Base-by-base conservation (phyloP, 2,888 invertebrate genomes). In the Polydesmus complanatus region DNA sequence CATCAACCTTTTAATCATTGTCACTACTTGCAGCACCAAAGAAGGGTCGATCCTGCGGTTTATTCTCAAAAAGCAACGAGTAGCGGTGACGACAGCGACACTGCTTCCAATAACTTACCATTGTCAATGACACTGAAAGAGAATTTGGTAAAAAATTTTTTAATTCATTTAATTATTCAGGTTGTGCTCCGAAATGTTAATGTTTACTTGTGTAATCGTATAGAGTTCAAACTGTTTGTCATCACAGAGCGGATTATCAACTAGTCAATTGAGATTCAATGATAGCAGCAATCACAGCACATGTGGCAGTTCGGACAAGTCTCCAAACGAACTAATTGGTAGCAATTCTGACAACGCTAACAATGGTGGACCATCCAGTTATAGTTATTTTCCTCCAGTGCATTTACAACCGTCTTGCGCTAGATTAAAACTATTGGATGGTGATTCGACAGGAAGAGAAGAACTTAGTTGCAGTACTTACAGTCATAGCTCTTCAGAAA, bases 341-440 rank as follows among this genome's bases (percentile, higher is more conserved):
- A n/a, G n/a, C n/a, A n/a, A n/a, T n/a, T n/a, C n/a, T n/a, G n/a
- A n/a, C n/a, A 19, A 19, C 19, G n/a, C 11, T 19, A 21, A n/a
- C n/a, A 51, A n/a, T 51, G 56, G 27, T 18, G 37, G 37, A 2
- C 14, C 3, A 19, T 37, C 56, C 2, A 50, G 19, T 50, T 48
- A 57, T n/a, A 49, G 21, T 22, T 27, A 51, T 5, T 54, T 60
- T 26, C 60, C 56, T 52, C 55, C 62, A 2, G 62, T 62, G 23
- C 62, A 62, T 51, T 27, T 62, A n/a, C 62, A 62, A 37, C 62
- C 62, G n/a, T 56, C 62, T 11, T 56, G 60, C 25, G 60, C 62
- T 47, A 37, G 61, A 1, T 47, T 62, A 21, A 54, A 59, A 5
- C 60, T 50, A 18, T 51, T 62, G 3, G 27, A 27, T 3, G 62